Evolutionary conservation across 1,140 invertebrate species (phyloP), one percentile per base, ranked within the genome.

Genomic region (Cydia strobilella): DNA sequence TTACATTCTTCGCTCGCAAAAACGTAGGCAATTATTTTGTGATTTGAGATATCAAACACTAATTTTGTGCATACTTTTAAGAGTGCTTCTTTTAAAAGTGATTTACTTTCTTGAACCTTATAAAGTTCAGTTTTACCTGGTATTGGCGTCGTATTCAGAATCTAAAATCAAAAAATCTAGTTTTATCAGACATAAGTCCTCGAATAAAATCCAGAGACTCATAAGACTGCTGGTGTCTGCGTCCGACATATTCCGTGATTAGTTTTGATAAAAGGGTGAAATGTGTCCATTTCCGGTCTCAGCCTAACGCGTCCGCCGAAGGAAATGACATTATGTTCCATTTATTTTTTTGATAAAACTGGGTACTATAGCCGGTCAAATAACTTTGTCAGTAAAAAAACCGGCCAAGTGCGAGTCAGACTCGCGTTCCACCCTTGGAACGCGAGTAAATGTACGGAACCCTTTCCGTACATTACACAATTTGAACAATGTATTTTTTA

Each of bases 251-350:
- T 69, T 42, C 65, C 31, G 65, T 69, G 65, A 69, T 69, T 69
- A 69, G 65, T 69, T 69, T 69, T 69, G 65, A 69, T 69, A 39
- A 69, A 69, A 69, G 65, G 65, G 31, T 69, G 31, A 69, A 39
- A 39, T 69, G 35, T 69, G 65, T 15, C 65, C 65, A 69, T 69
- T 69, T 69, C 65, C 65, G 27, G 65, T 18, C 65, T n/a, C 35
- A 69, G n/a, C 65, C 65, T 27, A 18, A 69, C 12, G 35, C 65
- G 31, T 69, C 65, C 15, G 65, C 13, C 63, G 35, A 69, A 69
- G 65, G 65, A 69, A 69, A 69, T 69, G 65, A 69, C 35, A 27
- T 69, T 23, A 69, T 69, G 65, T 69, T 5, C 65, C 65, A 35
- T 35, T 69, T 69, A 27, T 69, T 69, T 69, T 69, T 69, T 31